Evolutionary conservation across 2,797 vertebrate genomes (phyloP).

Genomic region (Dromococcyx pavoninus): DNA sequence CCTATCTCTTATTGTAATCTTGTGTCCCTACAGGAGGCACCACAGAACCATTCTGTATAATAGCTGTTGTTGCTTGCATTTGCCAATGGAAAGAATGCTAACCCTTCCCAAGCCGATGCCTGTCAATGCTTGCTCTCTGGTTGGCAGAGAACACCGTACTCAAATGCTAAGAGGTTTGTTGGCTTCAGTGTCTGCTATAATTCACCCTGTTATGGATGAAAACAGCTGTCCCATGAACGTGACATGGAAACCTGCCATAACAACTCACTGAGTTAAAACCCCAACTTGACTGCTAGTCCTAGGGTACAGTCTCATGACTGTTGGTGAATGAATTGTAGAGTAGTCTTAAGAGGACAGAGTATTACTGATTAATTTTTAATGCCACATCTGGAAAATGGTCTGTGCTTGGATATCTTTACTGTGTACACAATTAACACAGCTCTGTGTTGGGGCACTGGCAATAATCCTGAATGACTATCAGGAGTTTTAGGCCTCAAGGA

Average conservation of each 20-base stretch:
- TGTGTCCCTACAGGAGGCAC: conserved; percentile 40
- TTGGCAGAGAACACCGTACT: conserved; percentile 74
- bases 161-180: conserved; percentile 78
- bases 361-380: conserved; percentile 55
- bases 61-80: conserved; percentile 28
- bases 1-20: conserved; percentile 18
- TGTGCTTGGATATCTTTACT: conserved; percentile 26
- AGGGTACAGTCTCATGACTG: conserved; percentile 58
- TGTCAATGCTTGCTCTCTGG: conserved; percentile 69
- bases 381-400: not conserved
- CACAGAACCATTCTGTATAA: conserved; percentile 13
- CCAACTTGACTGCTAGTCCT: conserved; percentile 63
- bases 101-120: conserved; percentile 59
- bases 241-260: conserved; percentile 74
- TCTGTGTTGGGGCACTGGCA: too few relatives aligned
- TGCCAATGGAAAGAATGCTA: conserved; percentile 56
- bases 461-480: too few relatives aligned
- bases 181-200: conserved; percentile 75
- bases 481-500: too few relatives aligned
- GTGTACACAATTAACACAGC: not conserved
- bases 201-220: conserved; percentile 75
- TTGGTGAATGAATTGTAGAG: conserved; percentile 53
- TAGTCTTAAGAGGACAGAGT: conserved; percentile 33
- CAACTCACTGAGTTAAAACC: conserved; percentile 75
- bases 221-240: conserved; percentile 78